phyloP scores from a whole-genome alignment of 2,113 vertebrate genomes.

The Vimba vimba region DNA sequence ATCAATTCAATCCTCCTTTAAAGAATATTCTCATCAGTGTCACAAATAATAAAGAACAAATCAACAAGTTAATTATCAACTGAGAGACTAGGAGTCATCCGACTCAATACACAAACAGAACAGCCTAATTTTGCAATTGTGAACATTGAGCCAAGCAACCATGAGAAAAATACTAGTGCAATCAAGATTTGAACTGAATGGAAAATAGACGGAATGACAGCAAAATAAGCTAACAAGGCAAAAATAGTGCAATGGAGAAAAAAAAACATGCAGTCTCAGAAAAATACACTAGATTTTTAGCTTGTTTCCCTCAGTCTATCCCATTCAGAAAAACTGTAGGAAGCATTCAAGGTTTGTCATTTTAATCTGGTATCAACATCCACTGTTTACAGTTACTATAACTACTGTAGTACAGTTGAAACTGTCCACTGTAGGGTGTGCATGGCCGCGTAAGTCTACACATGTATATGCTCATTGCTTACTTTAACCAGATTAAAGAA shows the following conservation, averaged over 20 bases:
- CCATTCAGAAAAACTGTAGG: neutral
- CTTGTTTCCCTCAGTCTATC: neutral
- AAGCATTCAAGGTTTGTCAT: neutral
- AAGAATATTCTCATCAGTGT: neutral
- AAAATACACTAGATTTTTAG: neutral
- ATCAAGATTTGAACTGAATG: neutral
- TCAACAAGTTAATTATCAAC: constrained; percentile 56
- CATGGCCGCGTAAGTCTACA: neutral
- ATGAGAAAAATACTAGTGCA: neutral
- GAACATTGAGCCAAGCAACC: constrained; percentile 13
- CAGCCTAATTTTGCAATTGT: constrained; percentile 48
- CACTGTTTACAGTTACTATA: constrained; percentile 60
- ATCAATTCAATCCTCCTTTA: neutral
- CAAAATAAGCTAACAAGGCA: neutral
- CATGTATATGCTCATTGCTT: neutral
- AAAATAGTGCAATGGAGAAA: neutral
- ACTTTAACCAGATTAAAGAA: neutral
- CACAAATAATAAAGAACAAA: neutral
- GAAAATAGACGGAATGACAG: neutral
- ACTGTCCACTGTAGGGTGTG: neutral
- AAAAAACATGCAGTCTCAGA: neutral
- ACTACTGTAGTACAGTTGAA: constrained; percentile 53
- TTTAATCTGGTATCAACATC: neutral
- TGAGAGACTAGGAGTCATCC: neutral
- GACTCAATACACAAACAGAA: constrained; percentile 33